Base-by-base conservation (phyloP, 2,888 invertebrate genomes). In the Euplexia lucipara region DNA sequence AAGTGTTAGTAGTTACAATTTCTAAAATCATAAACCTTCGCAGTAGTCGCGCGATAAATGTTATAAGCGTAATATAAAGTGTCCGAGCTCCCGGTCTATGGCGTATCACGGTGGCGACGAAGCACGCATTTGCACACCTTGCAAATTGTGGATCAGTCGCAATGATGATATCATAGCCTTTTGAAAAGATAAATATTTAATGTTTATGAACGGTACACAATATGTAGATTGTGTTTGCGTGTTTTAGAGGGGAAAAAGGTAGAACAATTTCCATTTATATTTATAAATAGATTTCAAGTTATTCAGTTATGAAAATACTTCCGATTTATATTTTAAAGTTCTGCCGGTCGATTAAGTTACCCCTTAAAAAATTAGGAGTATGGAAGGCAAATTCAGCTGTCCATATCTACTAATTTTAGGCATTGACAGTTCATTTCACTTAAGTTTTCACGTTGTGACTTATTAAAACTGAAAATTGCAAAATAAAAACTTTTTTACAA, bases 91-190 rank as follows among this genome's bases (percentile, higher is more conserved):
- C 81, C 81, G 65, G 85, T 59, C 79, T 90, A 89, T 56, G 62
- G 90, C 86, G 92, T 92, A 92, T 82, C 83, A 73, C 88, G 48
- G 92, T 90, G 82, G 92, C 90, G 64, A 59, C 32, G 66, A 66
- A 78, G 79, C 79, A 79, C 75, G 79, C 75, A 79, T 78, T 84
- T 83, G 81, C 85, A 75, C 85, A 79, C 72, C 73, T 65, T 79
- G 79, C 86, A 81, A 88, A 86, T 87, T 87, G 85, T 70, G 83
- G 81, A 79, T 78, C 78, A 71, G 63, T 73, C 79, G 75, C 79
- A 83, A 86, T 85, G 65, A 65, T 53, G 67, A 75, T 74, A 66
- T 62, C 49, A 68, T 60, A 60, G 7, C 45, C 30, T 51, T 78
- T 74, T 34, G 34, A 49, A 30, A 53, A 12, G 9, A 44, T 3